These are phyloP conservation scores for Euphonia xanthogaster DNA, from an alignment of 2,797 vertebrate species.

Conservation along the genomic window DNA sequence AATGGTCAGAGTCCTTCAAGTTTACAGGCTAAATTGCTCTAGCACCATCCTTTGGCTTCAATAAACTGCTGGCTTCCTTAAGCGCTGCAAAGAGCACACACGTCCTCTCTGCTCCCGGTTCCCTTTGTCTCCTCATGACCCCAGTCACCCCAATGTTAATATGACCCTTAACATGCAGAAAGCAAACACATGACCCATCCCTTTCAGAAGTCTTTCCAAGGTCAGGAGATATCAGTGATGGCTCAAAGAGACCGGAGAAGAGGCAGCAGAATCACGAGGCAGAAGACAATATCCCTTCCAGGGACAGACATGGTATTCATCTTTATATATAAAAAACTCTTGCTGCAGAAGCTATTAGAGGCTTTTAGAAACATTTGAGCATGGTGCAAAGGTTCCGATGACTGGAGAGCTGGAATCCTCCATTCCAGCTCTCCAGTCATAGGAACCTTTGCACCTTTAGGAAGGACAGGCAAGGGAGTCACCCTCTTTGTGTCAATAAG, in stretches of 20 bases:
- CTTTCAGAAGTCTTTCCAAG: background rate
- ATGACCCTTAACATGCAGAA: background rate
- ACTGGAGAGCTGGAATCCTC: background rate
- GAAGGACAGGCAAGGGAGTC: background rate
- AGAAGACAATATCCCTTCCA: background rate
- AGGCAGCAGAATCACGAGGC: background rate
- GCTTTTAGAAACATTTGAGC: background rate
- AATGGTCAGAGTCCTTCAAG: conserved; percentile 23
- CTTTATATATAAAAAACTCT: background rate
- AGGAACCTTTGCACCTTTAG: no score
- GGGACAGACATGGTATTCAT: background rate
- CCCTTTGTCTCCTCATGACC: background rate
- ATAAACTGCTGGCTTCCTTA: background rate
- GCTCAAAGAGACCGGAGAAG: background rate
- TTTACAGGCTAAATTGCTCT: background rate
- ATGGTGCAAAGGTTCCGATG: background rate
- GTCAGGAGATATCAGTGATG: background rate
- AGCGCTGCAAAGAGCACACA: accelerated
- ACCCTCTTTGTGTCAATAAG: background rate
- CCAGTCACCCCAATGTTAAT: background rate
- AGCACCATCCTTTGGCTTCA: background rate
- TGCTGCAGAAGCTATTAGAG: background rate
- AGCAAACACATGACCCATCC: background rate
- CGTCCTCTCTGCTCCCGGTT: background rate
- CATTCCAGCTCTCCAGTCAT: background rate